Evolutionary conservation across 2,113 vertebrate species (phyloP), one percentile per base, ranked within the genome.

Genomic region (Corythornis cristatus): DNA sequence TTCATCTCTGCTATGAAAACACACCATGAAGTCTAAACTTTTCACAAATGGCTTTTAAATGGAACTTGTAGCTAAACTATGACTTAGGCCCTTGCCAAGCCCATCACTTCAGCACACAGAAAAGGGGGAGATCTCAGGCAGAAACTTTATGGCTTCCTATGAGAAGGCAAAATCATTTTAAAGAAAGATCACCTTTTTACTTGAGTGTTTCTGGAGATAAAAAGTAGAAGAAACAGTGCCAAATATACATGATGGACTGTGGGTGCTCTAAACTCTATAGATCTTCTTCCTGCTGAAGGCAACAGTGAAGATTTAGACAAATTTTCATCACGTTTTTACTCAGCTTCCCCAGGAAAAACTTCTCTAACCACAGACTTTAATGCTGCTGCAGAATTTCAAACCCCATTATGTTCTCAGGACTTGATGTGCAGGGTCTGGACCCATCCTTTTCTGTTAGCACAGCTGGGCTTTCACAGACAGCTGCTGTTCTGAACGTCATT

Each of bases 11-110:
- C 37, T 43, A 29, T 29, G 31, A 66, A 86, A 80, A 25, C 20
- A 76, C 18, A 48, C 45, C 33, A 11, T 6, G 40, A 79, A 57
- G 43, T 28, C n/a, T 48, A 43, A 90, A 67, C 25, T 25, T 86
- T 70, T 79, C 65, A 76, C n/a, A 75, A 50, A 84, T 48, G 61
- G 18, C 26, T 72, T 61, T 60, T 62, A 62, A 86, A 85, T 72
- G 48, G 66, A 87, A 61, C 11, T 25, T 86, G 40, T 48, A 62
- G 20, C 60, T 68, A 78, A 93, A 78, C n/a, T 45, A 9, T 61
- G 35, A 72, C 57, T 83, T 86, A 57, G 81, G 61, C 33, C 2
- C 0, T 56, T 86, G 61, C 45, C 64, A 58, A 85, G 40, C 8
- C 56, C 46, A 53, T 64, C 1, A 53, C 75, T 93, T 88, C 12